Conservation (phyloP, 2,888 invertebrate genomes). For the Lucinisca nassula region DNA sequence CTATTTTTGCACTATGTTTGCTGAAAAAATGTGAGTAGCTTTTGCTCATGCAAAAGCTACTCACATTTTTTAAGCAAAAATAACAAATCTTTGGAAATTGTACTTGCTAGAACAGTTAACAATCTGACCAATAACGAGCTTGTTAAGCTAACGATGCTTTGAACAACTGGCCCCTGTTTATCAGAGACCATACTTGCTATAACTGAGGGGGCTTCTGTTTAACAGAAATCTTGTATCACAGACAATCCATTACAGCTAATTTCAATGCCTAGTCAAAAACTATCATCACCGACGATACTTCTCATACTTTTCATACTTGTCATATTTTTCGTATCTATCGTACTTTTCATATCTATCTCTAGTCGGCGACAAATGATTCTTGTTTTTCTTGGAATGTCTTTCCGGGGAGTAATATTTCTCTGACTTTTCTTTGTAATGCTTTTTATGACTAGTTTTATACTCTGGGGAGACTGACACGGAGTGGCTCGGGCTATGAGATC, state of each 20-base stretch:
- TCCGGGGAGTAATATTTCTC: slow-evolving; percentile 72
- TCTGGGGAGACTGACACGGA: slow-evolving; percentile 73
- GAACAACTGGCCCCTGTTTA: no score
- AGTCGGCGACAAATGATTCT: slow-evolving; percentile 75
- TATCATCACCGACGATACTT: slow-evolving; percentile 21
- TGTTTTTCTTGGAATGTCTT: slow-evolving; percentile 73
- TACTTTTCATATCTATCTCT: slow-evolving; percentile 71
- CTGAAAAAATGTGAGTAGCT: no score
- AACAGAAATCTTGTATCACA: no score
- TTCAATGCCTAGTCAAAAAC: neutral
- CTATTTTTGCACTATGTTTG: no score
- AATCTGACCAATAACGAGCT: no score
- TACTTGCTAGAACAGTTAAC: no score
- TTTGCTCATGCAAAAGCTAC: no score
- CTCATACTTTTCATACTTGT: slow-evolving; percentile 47
- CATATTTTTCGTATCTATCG: slow-evolving; percentile 57
- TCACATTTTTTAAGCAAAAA: no score
- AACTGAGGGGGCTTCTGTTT: no score
- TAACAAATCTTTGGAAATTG: no score
- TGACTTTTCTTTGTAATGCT: slow-evolving; percentile 67
- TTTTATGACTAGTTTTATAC: slow-evolving; percentile 66
- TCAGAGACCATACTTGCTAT: no score
- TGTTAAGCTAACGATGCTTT: no score
- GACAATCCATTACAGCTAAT: neutral
- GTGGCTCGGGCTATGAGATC: slow-evolving; percentile 72